Evolutionary conservation across 2,797 vertebrate genomes (phyloP).

Genomic region (Hylomyscus alleni): DNA sequence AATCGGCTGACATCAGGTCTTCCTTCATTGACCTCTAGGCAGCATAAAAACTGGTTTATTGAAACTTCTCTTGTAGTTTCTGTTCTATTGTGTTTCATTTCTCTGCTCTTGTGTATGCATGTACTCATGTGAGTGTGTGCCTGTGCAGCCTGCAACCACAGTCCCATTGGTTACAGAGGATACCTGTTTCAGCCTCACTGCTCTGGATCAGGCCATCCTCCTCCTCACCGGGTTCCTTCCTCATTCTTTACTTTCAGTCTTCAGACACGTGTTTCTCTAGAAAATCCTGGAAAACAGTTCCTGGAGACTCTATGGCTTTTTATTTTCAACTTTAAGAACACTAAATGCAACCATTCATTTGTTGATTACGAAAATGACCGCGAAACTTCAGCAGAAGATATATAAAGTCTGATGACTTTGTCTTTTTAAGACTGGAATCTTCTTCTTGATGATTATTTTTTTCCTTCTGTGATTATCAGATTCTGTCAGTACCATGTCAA

Average conservation of each 20-base stretch:
- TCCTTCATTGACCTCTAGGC: background rate
- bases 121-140: too few relatives aligned
- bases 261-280: background rate
- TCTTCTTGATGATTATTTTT: background rate
- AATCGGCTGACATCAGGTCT: background rate
- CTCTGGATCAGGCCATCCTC: background rate
- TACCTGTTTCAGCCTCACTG: background rate
- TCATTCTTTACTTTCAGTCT: background rate
- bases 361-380: background rate
- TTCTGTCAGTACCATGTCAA: background rate
- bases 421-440: background rate
- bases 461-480: background rate
- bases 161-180: too few relatives aligned
- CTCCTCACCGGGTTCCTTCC: background rate
- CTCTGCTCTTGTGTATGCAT: background rate
- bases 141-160: background rate
- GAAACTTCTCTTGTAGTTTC: background rate
- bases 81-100: background rate
- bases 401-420: background rate
- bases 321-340: background rate
- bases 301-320: background rate
- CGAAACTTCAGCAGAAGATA: background rate
- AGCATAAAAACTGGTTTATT: background rate
- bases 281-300: background rate
- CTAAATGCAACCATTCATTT: background rate